Evolutionary conservation across 2,888 invertebrate genomes (phyloP).

Genomic region (Cloeon dipterum): DNA sequence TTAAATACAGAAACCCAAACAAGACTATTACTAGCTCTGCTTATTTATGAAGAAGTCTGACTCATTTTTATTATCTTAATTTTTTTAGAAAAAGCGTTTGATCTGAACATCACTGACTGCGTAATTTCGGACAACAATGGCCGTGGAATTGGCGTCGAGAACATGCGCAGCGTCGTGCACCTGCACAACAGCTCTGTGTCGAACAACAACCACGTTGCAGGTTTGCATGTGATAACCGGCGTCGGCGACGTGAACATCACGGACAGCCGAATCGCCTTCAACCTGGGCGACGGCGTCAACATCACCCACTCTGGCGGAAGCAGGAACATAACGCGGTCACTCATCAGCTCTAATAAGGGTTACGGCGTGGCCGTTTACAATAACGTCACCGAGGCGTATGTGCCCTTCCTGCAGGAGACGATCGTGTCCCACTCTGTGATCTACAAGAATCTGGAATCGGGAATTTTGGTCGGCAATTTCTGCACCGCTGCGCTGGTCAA

Average conservation of each 20-base stretch:
- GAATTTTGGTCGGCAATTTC: constrained; percentile 73
- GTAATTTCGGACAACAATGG: constrained; percentile 76
- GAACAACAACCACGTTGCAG: constrained; percentile 74
- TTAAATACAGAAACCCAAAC: too few relatives aligned
- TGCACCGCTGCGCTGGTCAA: constrained; percentile 62
- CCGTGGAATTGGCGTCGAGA: constrained; percentile 83
- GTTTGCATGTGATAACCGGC: constrained; percentile 70
- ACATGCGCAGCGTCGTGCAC: constrained; percentile 70
- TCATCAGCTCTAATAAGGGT: constrained; percentile 66
- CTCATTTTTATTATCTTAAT: constrained; percentile 4
- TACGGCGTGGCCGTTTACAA: constrained; percentile 78
- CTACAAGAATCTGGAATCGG: constrained; percentile 66
- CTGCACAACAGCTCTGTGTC: constrained; percentile 62
- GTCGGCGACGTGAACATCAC: constrained; percentile 89
- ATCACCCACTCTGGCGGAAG: constrained; percentile 88
- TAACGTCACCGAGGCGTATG: constrained; percentile 56
- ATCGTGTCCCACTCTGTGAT: constrained; percentile 71
- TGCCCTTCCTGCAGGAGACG: constrained; percentile 63
- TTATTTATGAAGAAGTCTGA: background rate
- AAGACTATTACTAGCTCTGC: too few relatives aligned
- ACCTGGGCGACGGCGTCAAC: constrained; percentile 86
- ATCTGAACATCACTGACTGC: constrained; percentile 68
- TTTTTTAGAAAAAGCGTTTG: constrained; percentile 39
- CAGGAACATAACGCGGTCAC: constrained; percentile 70
- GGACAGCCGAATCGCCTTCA: constrained; percentile 68